Percentiles rank a stretch among this genome's conserved stretches.
Evolutionary conservation across 2,797 vertebrate genomes (phyloP).

Genomic region (Cyprinodon diabolis): DNA sequence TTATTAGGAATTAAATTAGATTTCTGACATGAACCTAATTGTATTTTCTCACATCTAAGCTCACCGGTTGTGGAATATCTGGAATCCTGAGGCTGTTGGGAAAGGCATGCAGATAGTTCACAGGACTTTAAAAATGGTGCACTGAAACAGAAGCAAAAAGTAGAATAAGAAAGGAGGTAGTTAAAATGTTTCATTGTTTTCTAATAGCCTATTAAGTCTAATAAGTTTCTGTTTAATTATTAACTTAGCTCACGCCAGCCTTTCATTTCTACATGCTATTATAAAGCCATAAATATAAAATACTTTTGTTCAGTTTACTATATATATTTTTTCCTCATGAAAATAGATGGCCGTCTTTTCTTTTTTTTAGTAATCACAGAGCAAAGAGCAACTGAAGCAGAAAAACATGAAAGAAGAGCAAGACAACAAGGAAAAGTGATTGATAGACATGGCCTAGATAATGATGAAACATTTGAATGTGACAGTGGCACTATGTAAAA

Average conservation of each 20-base stretch:
- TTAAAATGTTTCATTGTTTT: constrained; percentile 6
- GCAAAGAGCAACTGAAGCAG: constrained; percentile 22
- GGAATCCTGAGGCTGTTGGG: not conserved
- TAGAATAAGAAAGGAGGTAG: not conserved
- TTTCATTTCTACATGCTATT: constrained; percentile 1
- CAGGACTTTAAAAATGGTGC: not conserved
- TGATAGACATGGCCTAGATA: constrained; percentile 54
- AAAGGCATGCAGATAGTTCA: not conserved
- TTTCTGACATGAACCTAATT: not conserved
- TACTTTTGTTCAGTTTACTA: constrained; percentile 25
- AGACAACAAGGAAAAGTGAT: constrained; percentile 32
- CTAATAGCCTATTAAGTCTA: not conserved
- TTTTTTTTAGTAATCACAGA: constrained; percentile 18
- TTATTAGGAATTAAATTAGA: no score
- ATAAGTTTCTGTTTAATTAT: not conserved
- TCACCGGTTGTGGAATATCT: not conserved
- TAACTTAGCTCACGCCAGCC: not conserved
- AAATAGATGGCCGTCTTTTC: constrained; percentile 11
- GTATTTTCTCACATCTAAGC: not conserved
- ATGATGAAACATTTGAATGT: constrained; percentile 68
- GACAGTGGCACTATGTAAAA: constrained; percentile 71
- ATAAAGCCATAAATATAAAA: not conserved
- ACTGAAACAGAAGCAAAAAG: not conserved
- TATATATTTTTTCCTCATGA: constrained; percentile 8
- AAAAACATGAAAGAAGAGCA: constrained; percentile 19